Evolutionary conservation across 2,113 vertebrate species (phyloP).

Genomic region (Phyllopteryx taeniolatus): DNA sequence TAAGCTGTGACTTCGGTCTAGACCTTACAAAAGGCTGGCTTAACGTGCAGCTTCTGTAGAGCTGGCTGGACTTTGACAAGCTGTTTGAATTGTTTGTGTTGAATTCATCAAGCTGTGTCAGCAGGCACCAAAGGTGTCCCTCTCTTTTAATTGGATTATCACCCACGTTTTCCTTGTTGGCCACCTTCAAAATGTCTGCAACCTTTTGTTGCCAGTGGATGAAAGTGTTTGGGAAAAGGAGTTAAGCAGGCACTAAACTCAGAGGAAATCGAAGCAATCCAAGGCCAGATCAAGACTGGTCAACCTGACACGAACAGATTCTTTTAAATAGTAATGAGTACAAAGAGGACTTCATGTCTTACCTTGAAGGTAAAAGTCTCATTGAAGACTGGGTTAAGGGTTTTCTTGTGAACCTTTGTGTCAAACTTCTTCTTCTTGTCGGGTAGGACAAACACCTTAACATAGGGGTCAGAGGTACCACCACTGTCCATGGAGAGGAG

Average conservation of each 20-base stretch:
- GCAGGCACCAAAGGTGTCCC: slow-evolving; percentile 50
- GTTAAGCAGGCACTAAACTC: slow-evolving; percentile 10
- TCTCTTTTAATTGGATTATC: slow-evolving; percentile 63
- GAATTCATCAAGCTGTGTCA: slow-evolving; percentile 49
- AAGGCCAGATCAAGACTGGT: slow-evolving; percentile 6
- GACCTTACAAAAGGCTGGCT: slow-evolving; percentile 15
- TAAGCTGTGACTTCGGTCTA: slow-evolving; percentile 18
- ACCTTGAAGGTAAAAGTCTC: slow-evolving; percentile 97
- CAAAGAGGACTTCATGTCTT: slow-evolving; percentile 14
- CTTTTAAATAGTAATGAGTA: slow-evolving; percentile 34
- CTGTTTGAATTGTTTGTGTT: slow-evolving; percentile 39
- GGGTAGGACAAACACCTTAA: slow-evolving; percentile 93
- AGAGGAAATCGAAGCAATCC: neutral
- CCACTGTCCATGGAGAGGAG: slow-evolving; percentile 94
- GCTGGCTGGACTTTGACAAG: slow-evolving; percentile 40
- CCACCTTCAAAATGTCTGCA: slow-evolving; percentile 40
- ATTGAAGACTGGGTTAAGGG: slow-evolving; percentile 92
- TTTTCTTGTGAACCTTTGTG: slow-evolving; percentile 98
- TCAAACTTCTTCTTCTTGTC: slow-evolving; percentile 98
- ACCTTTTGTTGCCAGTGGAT: slow-evolving; percentile 34
- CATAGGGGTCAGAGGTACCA: slow-evolving; percentile 93
- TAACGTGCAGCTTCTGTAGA: slow-evolving; percentile 41
- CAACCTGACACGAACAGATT: neutral
- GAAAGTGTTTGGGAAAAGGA: slow-evolving; percentile 8
- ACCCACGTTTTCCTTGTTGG: slow-evolving; percentile 48